Percentiles rank a stretch among this genome's conserved stretches.
Evolutionary conservation across 2,113 vertebrate species (phyloP).

Genomic region (Poeciliopsis retropinna): DNA sequence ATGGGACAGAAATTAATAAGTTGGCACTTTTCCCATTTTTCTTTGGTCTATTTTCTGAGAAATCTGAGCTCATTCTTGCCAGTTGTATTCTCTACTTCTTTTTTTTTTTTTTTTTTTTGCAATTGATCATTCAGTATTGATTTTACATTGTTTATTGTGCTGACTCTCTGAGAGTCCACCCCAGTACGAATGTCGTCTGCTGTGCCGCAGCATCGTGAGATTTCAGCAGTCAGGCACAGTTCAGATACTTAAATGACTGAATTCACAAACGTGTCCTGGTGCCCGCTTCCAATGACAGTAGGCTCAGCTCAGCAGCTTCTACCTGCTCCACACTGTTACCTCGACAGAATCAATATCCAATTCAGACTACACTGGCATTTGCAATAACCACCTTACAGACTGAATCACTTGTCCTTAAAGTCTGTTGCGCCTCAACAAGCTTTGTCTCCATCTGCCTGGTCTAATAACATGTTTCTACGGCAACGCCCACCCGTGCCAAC

Average conservation of each 20-base stretch:
- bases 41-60: background rate
- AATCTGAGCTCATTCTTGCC: background rate
- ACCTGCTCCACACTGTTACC: conserved; percentile 42
- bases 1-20: background rate
- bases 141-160: background rate
- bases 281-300: conserved; percentile 34
- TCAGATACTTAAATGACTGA: conserved; percentile 24
- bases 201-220: conserved; percentile 11
- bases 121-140: conserved; percentile 13
- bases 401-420: conserved; percentile 56
- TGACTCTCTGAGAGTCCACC: conserved; percentile 8
- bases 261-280: conserved; percentile 8
- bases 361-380: conserved; percentile 67
- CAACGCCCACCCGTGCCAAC: conserved; percentile 14
- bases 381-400: conserved; percentile 56
- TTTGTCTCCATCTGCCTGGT: conserved; percentile 46
- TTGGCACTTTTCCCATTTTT: background rate
- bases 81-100: background rate
- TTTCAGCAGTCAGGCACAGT: conserved; percentile 22
- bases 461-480: conserved; percentile 51
- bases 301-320: conserved; percentile 45
- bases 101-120: background rate
- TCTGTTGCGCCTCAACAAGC: conserved; percentile 45
- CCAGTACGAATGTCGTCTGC: background rate
- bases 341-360: conserved; percentile 76